phyloP scores from a whole-genome alignment of 2,797 vertebrate genomes.

The Heterohyrax brucei region DNA sequence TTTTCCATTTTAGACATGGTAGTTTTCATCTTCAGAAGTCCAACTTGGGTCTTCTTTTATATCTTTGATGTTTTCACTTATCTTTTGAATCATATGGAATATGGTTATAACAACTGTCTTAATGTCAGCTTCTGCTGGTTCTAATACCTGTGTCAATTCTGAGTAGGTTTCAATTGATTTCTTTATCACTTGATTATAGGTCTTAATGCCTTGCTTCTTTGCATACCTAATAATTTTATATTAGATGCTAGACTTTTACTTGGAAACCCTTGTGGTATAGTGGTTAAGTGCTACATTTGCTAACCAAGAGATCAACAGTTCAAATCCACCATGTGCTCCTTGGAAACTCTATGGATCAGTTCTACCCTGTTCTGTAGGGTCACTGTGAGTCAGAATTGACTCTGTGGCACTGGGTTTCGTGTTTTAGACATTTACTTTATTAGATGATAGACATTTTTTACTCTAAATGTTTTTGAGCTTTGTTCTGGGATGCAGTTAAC shows the following conservation, averaged over 20 bases:
- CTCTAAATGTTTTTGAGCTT: not conserved
- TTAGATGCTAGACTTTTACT: not conserved
- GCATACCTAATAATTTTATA: not conserved
- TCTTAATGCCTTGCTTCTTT: not conserved
- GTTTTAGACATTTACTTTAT: not conserved
- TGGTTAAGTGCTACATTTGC: too few species aligned
- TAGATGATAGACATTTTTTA: not conserved
- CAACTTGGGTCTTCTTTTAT: not conserved
- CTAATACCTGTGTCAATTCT: not conserved
- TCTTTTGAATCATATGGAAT: not conserved
- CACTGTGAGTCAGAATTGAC: too few species aligned
- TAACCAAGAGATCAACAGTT: too few species aligned
- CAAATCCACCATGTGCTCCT: too few species aligned
- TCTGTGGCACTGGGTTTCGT: too few species aligned
- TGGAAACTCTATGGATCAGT: too few species aligned
- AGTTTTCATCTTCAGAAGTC: not conserved
- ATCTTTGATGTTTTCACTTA: not conserved
- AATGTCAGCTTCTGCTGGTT: not conserved
- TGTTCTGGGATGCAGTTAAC: not conserved
- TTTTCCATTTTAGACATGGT: conserved; percentile 8
- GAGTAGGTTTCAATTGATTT: not conserved
- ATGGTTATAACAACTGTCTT: not conserved
- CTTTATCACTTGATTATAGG: not conserved
- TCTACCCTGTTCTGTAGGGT: too few species aligned
- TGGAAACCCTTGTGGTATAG: too few species aligned